These are phyloP conservation scores for Pseudopipra pipra DNA, from an alignment of 2,113 vertebrate genomes.

Conservation along the genomic window DNA sequence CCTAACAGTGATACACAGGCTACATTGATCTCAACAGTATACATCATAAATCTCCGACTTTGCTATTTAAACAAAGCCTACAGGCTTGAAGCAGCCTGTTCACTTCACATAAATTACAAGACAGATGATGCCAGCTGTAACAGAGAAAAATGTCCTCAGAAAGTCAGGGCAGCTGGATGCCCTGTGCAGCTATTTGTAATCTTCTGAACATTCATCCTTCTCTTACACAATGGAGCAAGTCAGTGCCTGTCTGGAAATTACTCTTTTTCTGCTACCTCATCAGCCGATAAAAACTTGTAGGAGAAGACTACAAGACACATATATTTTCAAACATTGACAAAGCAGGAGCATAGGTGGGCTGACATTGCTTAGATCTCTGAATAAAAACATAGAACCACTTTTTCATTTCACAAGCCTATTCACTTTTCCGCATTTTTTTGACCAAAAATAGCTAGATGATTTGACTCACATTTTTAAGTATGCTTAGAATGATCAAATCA, in stretches of 20 bases:
- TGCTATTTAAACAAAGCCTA: not conserved
- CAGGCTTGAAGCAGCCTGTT: not conserved
- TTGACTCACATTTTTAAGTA: not conserved
- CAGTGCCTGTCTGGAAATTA: not conserved
- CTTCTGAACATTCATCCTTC: not conserved
- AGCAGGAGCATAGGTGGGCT: not conserved
- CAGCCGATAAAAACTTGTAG: not conserved
- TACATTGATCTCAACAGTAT: not conserved
- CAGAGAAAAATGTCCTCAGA: not conserved
- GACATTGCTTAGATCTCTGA: not conserved
- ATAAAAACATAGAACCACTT: not conserved
- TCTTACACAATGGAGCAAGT: not conserved
- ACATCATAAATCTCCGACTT: not conserved
- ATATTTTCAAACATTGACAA: not conserved
- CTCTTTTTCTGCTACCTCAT: not conserved
- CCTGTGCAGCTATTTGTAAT: not conserved
- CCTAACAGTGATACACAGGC: not conserved
- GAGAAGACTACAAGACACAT: not conserved
- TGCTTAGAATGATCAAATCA: not conserved
- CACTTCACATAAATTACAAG: not conserved
- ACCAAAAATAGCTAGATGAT: not conserved
- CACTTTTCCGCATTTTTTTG: not conserved
- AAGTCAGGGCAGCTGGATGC: not conserved
- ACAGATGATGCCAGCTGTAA: not conserved
- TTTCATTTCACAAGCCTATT: not conserved